Percentiles rank a stretch among this genome's conserved stretches.
phyloP scores from a whole-genome alignment of 2,888 invertebrate species.

The Tenthredo livida region DNA sequence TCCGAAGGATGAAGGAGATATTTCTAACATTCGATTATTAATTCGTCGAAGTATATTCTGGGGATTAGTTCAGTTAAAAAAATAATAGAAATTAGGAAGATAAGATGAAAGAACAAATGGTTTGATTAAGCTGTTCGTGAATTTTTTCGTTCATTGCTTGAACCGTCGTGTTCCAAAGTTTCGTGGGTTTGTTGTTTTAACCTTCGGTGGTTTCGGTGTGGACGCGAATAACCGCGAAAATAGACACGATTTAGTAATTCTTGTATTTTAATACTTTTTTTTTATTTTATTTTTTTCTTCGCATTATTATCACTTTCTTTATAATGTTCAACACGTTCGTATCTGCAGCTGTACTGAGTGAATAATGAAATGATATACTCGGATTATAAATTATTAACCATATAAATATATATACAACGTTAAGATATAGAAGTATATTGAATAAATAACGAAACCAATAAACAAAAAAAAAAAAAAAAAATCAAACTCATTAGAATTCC shows the following conservation, averaged over 20 bases:
- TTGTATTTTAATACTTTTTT: not conserved
- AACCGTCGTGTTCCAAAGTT: not conserved
- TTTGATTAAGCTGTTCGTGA: not conserved
- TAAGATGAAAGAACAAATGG: not conserved
- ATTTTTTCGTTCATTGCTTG: not conserved
- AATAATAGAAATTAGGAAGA: not conserved
- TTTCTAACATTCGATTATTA: not conserved
- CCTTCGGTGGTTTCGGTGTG: not conserved
- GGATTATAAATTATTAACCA: not conserved
- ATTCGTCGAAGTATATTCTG: not conserved
- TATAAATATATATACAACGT: not conserved
- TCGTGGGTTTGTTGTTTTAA: conserved; percentile 32
- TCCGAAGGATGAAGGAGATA: not conserved
- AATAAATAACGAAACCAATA: not conserved
- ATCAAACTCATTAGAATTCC: not conserved
- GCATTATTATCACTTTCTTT: not conserved
- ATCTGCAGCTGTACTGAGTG: not conserved
- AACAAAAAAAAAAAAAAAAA: not conserved
- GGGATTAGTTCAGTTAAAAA: not conserved
- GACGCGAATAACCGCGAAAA: conserved; percentile 25
- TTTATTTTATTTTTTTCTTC: not conserved
- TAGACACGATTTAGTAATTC: not conserved
- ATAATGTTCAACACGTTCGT: not conserved
- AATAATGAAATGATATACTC: not conserved
- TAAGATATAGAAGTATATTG: not conserved